Base-by-base conservation (phyloP, 1,140 invertebrate genomes). In the Orchesella cincta region DNA sequence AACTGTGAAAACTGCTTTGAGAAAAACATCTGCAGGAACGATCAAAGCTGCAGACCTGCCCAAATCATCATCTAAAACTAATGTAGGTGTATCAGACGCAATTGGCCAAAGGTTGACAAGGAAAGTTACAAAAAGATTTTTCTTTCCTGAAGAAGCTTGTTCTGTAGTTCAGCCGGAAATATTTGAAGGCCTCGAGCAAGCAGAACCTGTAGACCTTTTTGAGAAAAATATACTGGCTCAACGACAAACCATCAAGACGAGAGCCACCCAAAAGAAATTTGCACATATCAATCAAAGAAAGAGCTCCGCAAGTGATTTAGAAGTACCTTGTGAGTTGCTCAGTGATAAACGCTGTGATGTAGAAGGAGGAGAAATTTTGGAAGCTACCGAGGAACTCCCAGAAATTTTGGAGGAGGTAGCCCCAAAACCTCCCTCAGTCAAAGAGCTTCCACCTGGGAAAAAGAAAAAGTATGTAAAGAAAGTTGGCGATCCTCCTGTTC, bases 71-170 rank as follows among this genome's bases (percentile, higher is more conserved):
- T 23, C 14, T 14, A 35, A 39, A 39, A 35, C 34, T 20, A 46
- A 51, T 28, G 36, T 33, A 31, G 70, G 51, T 14, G 2, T 28
- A 8, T 35, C 35, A 36, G 39, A 36, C 54, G 20, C 36, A 20
- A 46, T 57, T 73, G 51, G 28, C 20, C 36, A 36, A 64, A 1
- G 46, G 28, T 34, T 78, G 8, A 78, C 70, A 0, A 29, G 78
- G 34, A 79, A 79, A 73, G 31, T 72, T 29, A 75, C 75, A 29
- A 76, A 77, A 35, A 34, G 73, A 57, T 77, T 77, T 36, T 74
- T 76, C 54, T 79, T 76, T 35, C 73, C 73, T 12, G 23, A 29
- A 5, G 77, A 78, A 20, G 74, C 71, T 64, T 23, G n/a, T 3
- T 36, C 52, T 12, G 29, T 54, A 26, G 46, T 75, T 20, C 46